These are phyloP conservation scores for Gymnopithys bicolor DNA, from an alignment of 2,797 vertebrate species.

Conservation along the genomic window DNA sequence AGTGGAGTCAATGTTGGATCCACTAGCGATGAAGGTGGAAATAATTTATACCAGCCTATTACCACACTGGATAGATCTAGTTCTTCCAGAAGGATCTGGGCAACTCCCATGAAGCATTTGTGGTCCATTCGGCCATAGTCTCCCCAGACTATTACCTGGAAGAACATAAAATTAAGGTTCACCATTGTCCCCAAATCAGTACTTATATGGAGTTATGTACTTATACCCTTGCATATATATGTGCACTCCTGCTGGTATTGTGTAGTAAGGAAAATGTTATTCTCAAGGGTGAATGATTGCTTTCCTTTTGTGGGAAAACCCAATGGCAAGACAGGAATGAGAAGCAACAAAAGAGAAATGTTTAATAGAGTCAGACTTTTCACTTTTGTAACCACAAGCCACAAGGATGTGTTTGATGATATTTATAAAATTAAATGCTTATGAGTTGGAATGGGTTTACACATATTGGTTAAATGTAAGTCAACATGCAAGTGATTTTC, in stretches of 20 bases:
- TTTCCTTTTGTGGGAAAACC: neutral
- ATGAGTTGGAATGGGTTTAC: neutral
- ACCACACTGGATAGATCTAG: constrained; percentile 97
- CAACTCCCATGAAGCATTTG: constrained; percentile 99
- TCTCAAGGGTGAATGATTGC: neutral
- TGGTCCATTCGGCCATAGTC: constrained; percentile 99
- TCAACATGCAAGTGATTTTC: neutral
- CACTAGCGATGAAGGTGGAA: constrained; percentile 96
- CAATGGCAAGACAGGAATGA: neutral
- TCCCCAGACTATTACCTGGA: constrained; percentile 97
- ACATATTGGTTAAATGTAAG: neutral
- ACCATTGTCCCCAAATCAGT: neutral
- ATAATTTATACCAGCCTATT: constrained; percentile 99
- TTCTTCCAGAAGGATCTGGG: constrained; percentile 97
- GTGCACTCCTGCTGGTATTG: neutral
- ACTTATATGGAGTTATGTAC: neutral
- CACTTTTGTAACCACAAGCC: neutral
- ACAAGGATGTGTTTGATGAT: neutral
- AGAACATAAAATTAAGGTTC: constrained; percentile 53
- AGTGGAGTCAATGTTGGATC: constrained; percentile 95
- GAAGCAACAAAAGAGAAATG: neutral
- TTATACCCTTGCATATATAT: neutral
- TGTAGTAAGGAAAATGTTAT: neutral
- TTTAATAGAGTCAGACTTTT: neutral
- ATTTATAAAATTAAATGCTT: constrained; percentile 19